Evolutionary conservation across 2,113 vertebrate genomes (phyloP).

Genomic region (Phocoena phocoena): DNA sequence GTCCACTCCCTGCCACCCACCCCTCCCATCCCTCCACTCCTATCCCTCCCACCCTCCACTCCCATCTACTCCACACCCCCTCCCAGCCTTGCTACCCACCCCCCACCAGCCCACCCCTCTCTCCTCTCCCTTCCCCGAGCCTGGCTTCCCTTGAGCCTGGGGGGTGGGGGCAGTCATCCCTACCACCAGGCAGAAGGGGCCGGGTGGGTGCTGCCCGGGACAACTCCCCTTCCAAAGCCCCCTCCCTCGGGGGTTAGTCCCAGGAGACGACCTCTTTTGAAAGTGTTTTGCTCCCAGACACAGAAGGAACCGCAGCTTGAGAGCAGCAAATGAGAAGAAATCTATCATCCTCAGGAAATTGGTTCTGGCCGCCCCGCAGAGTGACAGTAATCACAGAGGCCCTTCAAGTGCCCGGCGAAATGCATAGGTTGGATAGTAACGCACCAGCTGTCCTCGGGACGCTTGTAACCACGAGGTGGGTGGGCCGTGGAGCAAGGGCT

Average conservation of each 20-base stretch:
- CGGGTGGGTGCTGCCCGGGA: neutral
- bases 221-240: neutral
- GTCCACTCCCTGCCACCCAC: neutral
- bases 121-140: neutral
- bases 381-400: neutral
- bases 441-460: neutral
- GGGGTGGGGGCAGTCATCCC: neutral
- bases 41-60: neutral
- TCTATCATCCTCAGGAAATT: neutral
- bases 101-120: too few relatives aligned
- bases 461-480: neutral
- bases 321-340: neutral
- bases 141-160: neutral
- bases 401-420: neutral
- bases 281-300: neutral
- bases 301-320: slow-evolving; percentile 1
- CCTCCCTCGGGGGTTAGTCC: neutral
- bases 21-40: neutral
- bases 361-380: neutral
- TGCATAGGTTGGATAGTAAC: neutral
- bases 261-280: neutral
- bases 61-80: neutral
- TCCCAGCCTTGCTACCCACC: neutral
- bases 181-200: neutral
- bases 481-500: neutral